Percentiles rank a stretch among this genome's conserved stretches.
Conservation (phyloP, 2,888 invertebrate genomes). For the Sisyra nigra region DNA sequence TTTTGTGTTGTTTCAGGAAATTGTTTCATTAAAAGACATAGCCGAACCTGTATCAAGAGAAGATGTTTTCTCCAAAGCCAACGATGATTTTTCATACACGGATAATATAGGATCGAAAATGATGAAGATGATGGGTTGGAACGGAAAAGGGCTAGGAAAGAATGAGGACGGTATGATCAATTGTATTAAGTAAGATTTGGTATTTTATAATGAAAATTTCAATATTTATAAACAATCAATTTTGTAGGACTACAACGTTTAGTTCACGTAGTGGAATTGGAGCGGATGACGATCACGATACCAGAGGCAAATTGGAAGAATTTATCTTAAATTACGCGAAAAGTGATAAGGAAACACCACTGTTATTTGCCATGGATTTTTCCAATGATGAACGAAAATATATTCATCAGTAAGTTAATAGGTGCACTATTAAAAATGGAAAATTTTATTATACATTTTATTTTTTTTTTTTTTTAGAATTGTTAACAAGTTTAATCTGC, state of each 20-base stretch:
- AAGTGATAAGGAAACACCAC: neutral
- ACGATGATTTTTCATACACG: constrained; percentile 14
- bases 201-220: neutral
- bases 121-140: constrained; percentile 41
- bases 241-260: constrained; percentile 1
- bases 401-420: constrained; percentile 2
- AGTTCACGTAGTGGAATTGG: constrained; percentile 1
- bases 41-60: neutral
- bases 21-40: neutral
- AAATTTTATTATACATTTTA: no score
- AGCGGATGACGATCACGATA: neutral
- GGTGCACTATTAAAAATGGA: neutral
- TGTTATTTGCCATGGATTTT: constrained; percentile 7
- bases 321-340: constrained; percentile 1
- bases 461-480: constrained; percentile 19
- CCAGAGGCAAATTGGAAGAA: constrained; percentile 1
- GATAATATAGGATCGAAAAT: constrained; percentile 36
- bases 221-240: neutral
- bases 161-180: constrained; percentile 33
- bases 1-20: neutral
- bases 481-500: constrained; percentile 28
- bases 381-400: constrained; percentile 6
- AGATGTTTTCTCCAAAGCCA: neutral
- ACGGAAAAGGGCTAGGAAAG: constrained; percentile 39
- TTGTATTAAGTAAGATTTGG: constrained; percentile 28